Base-by-base conservation (phyloP, 2,888 invertebrate genomes). In the Drosophila vallismaia region DNA sequence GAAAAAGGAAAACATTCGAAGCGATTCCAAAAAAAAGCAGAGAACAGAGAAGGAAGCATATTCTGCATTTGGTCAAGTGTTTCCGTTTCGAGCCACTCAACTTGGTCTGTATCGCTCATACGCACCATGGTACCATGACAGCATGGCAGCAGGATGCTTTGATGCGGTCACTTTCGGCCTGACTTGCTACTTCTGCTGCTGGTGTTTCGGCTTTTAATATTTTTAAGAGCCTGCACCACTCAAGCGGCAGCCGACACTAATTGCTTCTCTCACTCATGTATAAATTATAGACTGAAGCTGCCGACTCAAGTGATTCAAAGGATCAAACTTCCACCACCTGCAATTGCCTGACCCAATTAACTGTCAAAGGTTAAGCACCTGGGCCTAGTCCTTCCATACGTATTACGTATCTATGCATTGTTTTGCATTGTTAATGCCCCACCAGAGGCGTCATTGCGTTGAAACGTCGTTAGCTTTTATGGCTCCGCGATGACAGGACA, bases 331-430 rank as follows among this genome's bases (percentile, higher is more conserved):
- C 14, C 19, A 28, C 28, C 44, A 24, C 33, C 50, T 31, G 73
- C 55, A 79, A 77, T 75, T 76, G 73, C 70, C 72, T 77, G 76
- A 82, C 83, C 79, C 77, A 85, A 85, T 75, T 85, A 85, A 52
- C 73, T 58, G 71, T 59, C 68, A 75, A 69, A 67, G 60, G 75
- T 70, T 70, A 73, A 76, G 66, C 75, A 70, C 57, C 69, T 70
- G 63, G 48, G 50, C 68, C 55, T 49, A 48, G 31, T 19, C 19
- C 19, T 19, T 2, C 19, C 19, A 19, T 19, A 19, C 19, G 19
- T 19, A 19, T 19, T 19, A 54, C 44, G 40, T 19, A 36, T 79
- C 71, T 71, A 64, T 75, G 80, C 63, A 66, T 68, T 75, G 67
- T 75, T 77, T 42, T 79, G 70, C 80, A 79, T 80, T 76, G 75